Base-by-base conservation (phyloP, 2,797 vertebrate species). In the Sciurus carolinensis region DNA sequence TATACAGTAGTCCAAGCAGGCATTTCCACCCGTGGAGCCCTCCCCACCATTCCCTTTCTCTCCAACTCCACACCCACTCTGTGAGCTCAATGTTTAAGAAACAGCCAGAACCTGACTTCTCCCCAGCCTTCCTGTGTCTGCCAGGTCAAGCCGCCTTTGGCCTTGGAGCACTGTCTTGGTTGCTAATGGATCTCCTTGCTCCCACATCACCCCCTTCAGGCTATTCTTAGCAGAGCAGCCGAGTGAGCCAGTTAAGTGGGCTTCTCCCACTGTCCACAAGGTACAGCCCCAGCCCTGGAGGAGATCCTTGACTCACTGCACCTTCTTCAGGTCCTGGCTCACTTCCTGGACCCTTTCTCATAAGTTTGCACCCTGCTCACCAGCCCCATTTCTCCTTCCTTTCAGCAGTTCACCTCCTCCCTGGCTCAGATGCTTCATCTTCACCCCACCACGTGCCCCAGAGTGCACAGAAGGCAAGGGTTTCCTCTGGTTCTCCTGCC, bases 181-280 rank as follows among this genome's bases (percentile, higher is more conserved):
- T 71, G 93, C 39, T 47, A 4, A 39, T 17, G 6, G 62, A 28
- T 57, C 57, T 30, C 22, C 57, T 14, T 59, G 54, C 22, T 79
- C 5, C 54, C 50, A 50, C 0, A 0, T 12, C 1, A 1, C 36
- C 47, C 20, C 15, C 54, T 59, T 66, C 30, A 13, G 24, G 39
- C 90, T 59, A 0, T 86, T 84, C 28, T 39, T 18, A 39, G 59
- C 71, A 73, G 26, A 57, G 79, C 54, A 67, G 44, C 57, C 3
- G 4, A 77, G 12, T 72, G 24, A 79, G 50, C 57, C 76, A 64
- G 10, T 42, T 87, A 3, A 14, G n/a, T 14, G 33, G 28, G 30
- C 71, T 50, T 20, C 18, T 57, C 36, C 15, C 2, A 0, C 87
- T 28, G 33, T 39, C 26, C 71, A 42, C 20, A 18, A 59, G 62